A percentile compares a stretch with the other conserved stretches of the same genome.
These are phyloP conservation scores for Meleagris gallopavo DNA, from an alignment of 2,113 vertebrate genomes.

Conservation along the genomic window DNA sequence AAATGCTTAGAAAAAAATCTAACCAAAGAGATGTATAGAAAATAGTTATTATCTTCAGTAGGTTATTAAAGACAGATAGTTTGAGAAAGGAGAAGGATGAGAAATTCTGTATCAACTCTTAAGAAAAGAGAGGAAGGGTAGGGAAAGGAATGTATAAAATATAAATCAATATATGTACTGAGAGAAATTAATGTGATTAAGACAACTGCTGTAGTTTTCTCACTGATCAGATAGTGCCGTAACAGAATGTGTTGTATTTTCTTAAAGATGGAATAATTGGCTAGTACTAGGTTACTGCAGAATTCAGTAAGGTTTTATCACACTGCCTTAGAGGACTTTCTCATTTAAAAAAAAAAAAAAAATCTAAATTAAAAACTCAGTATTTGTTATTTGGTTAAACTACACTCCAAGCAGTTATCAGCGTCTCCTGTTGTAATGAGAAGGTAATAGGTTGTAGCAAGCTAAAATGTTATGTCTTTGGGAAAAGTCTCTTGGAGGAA, in stretches of 20 bases:
- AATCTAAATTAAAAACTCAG: not conserved
- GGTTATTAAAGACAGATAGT: not conserved
- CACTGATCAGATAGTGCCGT: not conserved
- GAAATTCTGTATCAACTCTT: not conserved
- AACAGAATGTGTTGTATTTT: not conserved
- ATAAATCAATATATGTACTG: not conserved
- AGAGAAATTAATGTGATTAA: not conserved
- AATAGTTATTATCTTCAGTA: not conserved
- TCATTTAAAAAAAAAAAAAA: not conserved
- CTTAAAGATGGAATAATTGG: not conserved
- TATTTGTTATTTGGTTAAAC: not conserved
- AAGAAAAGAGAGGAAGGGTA: not conserved
- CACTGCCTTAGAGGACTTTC: not conserved
- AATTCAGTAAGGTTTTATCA: not conserved
- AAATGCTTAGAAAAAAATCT: not conserved
- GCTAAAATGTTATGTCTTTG: not conserved
- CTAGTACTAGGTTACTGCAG: not conserved
- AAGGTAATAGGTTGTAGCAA: not conserved
- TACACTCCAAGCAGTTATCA: not conserved
- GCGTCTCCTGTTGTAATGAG: not conserved
- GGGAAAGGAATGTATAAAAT: not conserved
- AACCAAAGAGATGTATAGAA: not conserved
- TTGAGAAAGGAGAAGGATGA: not conserved
- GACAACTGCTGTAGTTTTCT: not conserved
- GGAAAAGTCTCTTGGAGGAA: not conserved